These are phyloP conservation scores for Monodelphis domestica DNA, from an alignment of 2,797 vertebrate genomes.

Conservation along the genomic window DNA sequence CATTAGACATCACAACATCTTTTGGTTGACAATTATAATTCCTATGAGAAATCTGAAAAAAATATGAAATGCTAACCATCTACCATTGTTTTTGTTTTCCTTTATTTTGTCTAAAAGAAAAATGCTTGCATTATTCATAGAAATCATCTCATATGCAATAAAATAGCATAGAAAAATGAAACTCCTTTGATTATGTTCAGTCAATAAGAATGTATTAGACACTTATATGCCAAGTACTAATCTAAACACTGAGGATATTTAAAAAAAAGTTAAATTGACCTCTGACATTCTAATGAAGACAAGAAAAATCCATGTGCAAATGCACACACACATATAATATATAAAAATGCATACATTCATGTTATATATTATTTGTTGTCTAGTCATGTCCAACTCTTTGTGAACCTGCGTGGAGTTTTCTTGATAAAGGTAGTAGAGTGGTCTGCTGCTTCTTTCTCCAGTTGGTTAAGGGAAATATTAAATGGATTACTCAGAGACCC, in stretches of 20 bases:
- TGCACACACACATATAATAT: not conserved
- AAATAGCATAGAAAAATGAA: not conserved
- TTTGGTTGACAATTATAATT: constrained; percentile 55
- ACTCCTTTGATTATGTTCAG: not conserved
- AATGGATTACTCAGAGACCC: not conserved
- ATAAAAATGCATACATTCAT: not conserved
- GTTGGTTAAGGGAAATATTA: not conserved
- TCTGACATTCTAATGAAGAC: not conserved
- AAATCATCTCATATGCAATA: constrained; percentile 56
- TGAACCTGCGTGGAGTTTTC: not conserved
- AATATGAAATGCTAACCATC: not conserved
- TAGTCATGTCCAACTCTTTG: not conserved
- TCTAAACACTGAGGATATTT: not conserved
- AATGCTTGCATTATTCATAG: constrained; percentile 59
- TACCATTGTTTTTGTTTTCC: constrained; percentile 56
- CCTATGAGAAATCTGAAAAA: constrained; percentile 53
- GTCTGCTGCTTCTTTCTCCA: not conserved
- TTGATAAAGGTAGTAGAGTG: not conserved
- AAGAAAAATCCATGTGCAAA: not conserved
- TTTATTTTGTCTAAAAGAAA: constrained; percentile 64
- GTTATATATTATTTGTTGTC: not conserved
- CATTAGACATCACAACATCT: constrained; percentile 1
- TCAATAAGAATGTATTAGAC: not conserved
- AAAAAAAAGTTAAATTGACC: not conserved
- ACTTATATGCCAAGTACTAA: not conserved